Conservation (phyloP, 2,888 invertebrate genomes). For the Cyaniris semiargus region DNA sequence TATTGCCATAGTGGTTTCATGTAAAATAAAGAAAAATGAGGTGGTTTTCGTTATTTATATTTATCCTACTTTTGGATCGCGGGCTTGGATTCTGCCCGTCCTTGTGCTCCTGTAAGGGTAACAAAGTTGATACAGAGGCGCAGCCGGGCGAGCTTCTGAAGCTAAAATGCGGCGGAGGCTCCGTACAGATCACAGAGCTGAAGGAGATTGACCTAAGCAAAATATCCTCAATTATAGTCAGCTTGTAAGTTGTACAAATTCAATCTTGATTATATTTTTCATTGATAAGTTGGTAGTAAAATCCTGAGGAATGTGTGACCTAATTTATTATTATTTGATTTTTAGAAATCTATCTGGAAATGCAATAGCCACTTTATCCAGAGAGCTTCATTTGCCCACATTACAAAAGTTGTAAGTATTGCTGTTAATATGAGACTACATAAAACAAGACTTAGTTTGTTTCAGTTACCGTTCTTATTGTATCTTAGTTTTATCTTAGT, state of each 20-base stretch:
- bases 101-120: slow-evolving; percentile 79
- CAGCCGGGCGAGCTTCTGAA: slow-evolving; percentile 80
- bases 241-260: slow-evolving; percentile 81
- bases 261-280: background rate
- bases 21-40: slow-evolving; percentile 65
- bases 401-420: slow-evolving; percentile 85
- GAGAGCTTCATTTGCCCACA: slow-evolving; percentile 82
- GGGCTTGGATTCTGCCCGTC: slow-evolving; percentile 67
- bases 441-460: background rate
- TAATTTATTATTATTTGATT: slow-evolving; percentile 47
- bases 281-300: background rate
- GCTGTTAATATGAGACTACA: background rate
- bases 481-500: background rate
- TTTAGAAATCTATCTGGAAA: slow-evolving; percentile 84
- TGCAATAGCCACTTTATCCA: slow-evolving; percentile 80
- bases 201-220: slow-evolving; percentile 83
- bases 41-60: slow-evolving; percentile 54
- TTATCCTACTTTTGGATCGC: slow-evolving; percentile 52
- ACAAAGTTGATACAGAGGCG: slow-evolving; percentile 78
- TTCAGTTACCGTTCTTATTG: background rate
- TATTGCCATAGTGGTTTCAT: slow-evolving; percentile 70
- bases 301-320: background rate
- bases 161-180: slow-evolving; percentile 82
- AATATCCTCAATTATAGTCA: slow-evolving; percentile 81
- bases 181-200: slow-evolving; percentile 80